Conservation (phyloP, 2,797 vertebrate genomes). For the Molossus molossus region DNA sequence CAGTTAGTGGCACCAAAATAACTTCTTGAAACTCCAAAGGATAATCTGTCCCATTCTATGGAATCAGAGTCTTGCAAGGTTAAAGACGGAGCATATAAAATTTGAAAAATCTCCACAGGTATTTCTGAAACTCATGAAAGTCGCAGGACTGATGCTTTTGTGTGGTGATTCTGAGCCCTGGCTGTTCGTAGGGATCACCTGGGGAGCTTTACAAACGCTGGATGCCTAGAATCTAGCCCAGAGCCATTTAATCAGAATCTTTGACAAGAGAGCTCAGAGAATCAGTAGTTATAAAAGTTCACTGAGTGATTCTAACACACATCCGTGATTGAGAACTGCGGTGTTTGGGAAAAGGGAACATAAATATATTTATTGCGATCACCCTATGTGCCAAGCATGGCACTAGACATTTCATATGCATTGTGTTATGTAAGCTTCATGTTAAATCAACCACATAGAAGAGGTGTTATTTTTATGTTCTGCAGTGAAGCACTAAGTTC, state of each 20-base stretch:
- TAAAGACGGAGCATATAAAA: slow-evolving; percentile 7
- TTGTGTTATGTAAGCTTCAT: background rate
- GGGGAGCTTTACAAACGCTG: slow-evolving; percentile 12
- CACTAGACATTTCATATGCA: background rate
- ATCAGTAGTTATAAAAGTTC: slow-evolving; percentile 10
- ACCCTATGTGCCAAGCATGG: background rate
- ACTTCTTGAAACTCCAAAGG: slow-evolving; percentile 2
- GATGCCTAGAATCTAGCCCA: background rate
- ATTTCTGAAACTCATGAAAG: slow-evolving; percentile 58
- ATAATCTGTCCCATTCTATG: background rate
- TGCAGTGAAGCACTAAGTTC: background rate
- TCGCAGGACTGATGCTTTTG: background rate
- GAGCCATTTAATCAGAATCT: slow-evolving; percentile 62
- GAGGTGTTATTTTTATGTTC: background rate
- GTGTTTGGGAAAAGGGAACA: background rate
- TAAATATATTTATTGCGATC: background rate
- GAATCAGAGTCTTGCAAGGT: slow-evolving; percentile 5
- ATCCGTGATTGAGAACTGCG: background rate
- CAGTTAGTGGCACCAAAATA: background rate
- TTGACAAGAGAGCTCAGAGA: background rate
- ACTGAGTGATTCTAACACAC: background rate
- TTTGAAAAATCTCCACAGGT: slow-evolving; percentile 54
- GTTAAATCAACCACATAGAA: background rate
- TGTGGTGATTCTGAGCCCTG: slow-evolving; percentile 5
- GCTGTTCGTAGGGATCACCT: background rate